A percentile compares a stretch with the other conserved stretches of the same genome.
phyloP scores from a whole-genome alignment of 1,140 invertebrate species.

The Aphaenogaster rudis region DNA sequence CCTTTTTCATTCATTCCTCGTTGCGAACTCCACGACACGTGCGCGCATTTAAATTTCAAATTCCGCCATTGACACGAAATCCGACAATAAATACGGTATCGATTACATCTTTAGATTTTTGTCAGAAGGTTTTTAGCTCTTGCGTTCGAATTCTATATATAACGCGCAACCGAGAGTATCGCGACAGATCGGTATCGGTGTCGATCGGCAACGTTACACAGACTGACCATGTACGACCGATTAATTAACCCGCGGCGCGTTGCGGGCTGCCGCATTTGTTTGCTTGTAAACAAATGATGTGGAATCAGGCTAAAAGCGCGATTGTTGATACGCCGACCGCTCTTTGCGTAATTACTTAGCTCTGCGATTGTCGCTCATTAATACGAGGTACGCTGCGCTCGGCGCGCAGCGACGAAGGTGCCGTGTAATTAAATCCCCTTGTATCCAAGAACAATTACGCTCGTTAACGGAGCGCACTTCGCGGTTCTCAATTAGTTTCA shows the following conservation, averaged over 20 bases:
- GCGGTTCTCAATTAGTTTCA: conserved; percentile 54
- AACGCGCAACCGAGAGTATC: neutral
- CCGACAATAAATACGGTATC: too few species aligned
- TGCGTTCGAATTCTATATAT: neutral
- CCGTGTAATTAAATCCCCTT: conserved; percentile 61
- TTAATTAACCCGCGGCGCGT: conserved; percentile 54
- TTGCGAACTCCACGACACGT: neutral
- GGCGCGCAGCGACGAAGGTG: conserved; percentile 42
- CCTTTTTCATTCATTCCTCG: neutral
- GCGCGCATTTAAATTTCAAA: neutral
- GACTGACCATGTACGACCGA: conserved; percentile 22
- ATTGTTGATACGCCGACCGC: conserved; percentile 57
- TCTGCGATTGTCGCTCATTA: conserved; percentile 64
- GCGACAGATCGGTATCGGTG: conserved; percentile 45
- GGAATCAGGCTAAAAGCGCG: conserved; percentile 32
- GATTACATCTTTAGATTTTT: neutral
- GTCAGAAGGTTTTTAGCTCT: neutral
- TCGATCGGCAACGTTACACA: conserved; percentile 30
- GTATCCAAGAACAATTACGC: conserved; percentile 59
- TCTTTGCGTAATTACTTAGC: conserved; percentile 73
- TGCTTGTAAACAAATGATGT: conserved; percentile 70
- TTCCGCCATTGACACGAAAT: neutral
- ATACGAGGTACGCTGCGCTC: conserved; percentile 53
- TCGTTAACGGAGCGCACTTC: conserved; percentile 56
- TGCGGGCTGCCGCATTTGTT: neutral